Base-by-base conservation (phyloP, 2,113 vertebrate species). In the Leptosomus discolor region DNA sequence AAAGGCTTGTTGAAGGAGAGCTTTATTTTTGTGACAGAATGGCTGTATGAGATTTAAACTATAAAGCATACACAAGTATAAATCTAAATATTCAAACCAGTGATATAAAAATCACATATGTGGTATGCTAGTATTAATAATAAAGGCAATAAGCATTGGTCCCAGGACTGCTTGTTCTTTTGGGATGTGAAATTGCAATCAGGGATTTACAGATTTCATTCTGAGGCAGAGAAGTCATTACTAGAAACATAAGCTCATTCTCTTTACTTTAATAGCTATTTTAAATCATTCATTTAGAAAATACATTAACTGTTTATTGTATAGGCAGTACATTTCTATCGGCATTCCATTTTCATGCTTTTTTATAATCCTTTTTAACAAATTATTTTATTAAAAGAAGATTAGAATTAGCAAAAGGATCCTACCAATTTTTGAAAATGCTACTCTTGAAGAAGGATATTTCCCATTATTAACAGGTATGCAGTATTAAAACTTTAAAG, bases 211-310 rank as follows among this genome's bases (percentile, higher is more conserved):
- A 98, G 98, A 98, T 98, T 98, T 98, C 98, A 97, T 98, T 98
- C 97, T 98, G 97, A 98, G 98, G 98, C 98, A 97, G 97, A 97
- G 97, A 98, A 98, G 98, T 98, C 98, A 98, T 98, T 98, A 98
- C 98, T 98, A 98, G 98, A 98, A 98, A 98, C 97, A 98, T 98
- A 98, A 98, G 97, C 98, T 98, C 97, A 98, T 98, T 98, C 98
- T 98, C 98, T 97, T 96, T 98, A 94, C 94, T 98, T 98, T 98
- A 98, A 98, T 98, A 98, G 98, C 97, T 98, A 97, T 98, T 98
- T 98, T 98, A 98, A 98, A 98, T 98, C 98, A 98, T 98, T 98
- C 98, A 98, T 98, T 98, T 98, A 98, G 95, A 98, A 98, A 98
- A 98, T 97, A 98, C 96, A 97, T 98, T 97, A 98, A 98, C 98